phyloP scores from a whole-genome alignment of 2,888 invertebrate species.

The Hymenopus coronatus region DNA sequence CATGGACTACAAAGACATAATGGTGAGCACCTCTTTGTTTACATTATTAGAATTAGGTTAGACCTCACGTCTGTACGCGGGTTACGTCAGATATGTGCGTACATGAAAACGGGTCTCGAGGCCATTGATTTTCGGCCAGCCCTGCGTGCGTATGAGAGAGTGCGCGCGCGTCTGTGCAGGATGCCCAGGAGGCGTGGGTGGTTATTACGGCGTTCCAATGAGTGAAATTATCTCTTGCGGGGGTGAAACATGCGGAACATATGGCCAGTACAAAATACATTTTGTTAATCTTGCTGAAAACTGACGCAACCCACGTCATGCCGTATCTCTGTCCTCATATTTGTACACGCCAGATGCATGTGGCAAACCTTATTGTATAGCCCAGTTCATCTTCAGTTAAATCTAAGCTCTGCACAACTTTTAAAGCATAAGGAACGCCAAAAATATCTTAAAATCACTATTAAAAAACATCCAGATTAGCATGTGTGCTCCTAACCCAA shows the following conservation, averaged over 20 bases:
- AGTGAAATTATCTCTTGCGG: background rate
- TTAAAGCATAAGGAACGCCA: no score
- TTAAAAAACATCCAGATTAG: no score
- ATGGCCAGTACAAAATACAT: background rate
- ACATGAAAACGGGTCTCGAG: background rate
- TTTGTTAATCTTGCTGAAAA: no score
- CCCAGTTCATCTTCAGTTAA: no score
- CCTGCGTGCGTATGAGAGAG: background rate
- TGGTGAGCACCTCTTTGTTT: background rate
- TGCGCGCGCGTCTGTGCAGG: background rate
- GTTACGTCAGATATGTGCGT: background rate
- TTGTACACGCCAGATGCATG: background rate
- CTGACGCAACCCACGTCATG: background rate
- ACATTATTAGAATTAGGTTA: background rate
- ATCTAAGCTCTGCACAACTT: no score
- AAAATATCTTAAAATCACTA: no score
- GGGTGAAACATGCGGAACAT: background rate
- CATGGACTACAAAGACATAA: constrained; percentile 34
- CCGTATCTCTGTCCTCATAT: background rate
- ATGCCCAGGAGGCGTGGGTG: background rate
- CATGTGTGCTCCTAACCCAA: no score
- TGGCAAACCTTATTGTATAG: no score
- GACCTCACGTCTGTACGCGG: background rate
- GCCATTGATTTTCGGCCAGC: background rate
- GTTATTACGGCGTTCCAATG: background rate